Base-by-base conservation (phyloP, 2,888 invertebrate species). In the Hydriomena furcata region DNA sequence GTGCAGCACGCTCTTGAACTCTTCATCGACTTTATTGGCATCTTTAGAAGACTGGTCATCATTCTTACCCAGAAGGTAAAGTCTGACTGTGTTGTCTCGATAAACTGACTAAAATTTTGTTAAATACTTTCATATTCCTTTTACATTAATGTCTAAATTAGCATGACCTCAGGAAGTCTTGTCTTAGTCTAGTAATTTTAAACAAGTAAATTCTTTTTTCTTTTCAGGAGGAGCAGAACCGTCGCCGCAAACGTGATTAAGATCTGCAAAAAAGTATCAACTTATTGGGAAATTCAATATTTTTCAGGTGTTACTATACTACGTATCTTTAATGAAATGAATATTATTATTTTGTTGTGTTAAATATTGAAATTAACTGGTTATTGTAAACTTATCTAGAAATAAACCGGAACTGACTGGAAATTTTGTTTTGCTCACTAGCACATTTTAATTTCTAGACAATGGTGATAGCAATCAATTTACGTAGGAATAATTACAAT, bases 21-120 rank as follows among this genome's bases (percentile, higher is more conserved):
- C 58, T 99, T 99, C 92, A 94, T 99, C 73, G 99, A 99, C 84
- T 95, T 99, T 76, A 93, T 98, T 83, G 95, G 96, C 70, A 94
- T 99, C 77, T 98, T 99, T 94, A 95, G 97, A 73, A 94, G 97
- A 72, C 92, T 99, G 66, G 88, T 98, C 55, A 94, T 98, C 73
- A 97, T 99, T 75, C 91, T 99, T 62, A 94, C 96, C 52, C 95
- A 97, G 82, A 97, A 96, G 94, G 97, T 96, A 91, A 84, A 21
- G 28, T 12, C 8, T 32, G n/a, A n/a, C n/a, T n/a, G n/a, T n/a
- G n/a, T n/a, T n/a, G n/a, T n/a, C n/a, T n/a, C n/a, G n/a, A n/a
- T n/a, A n/a, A n/a, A n/a, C n/a, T n/a, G n/a, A n/a, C n/a, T n/a
- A n/a, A n/a, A n/a, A n/a, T n/a, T n/a, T n/a, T n/a, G n/a, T n/a